Conservation (phyloP, 2,113 vertebrate species). For the Tenebrosternarchus preto region DNA sequence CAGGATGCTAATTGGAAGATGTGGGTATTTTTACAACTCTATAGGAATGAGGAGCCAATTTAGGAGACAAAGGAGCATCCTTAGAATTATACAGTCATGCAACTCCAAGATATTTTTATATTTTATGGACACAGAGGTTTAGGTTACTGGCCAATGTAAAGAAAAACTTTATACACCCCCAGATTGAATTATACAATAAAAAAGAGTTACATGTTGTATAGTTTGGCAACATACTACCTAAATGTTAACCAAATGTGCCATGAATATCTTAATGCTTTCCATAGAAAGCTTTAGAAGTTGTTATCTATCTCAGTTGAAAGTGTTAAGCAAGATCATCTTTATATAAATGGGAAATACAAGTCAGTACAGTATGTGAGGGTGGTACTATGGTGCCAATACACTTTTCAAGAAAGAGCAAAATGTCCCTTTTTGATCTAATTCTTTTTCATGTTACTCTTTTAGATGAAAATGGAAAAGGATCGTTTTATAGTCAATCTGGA, state of each 20-base stretch:
- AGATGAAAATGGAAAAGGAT: constrained; percentile 93
- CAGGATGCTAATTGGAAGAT: not conserved
- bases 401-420: too few relatives aligned
- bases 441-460: constrained; percentile 44
- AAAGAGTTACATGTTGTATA: too few relatives aligned
- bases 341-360: not conserved
- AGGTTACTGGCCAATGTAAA: too few relatives aligned
- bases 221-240: too few relatives aligned
- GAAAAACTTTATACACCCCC: not conserved
- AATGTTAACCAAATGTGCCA: not conserved
- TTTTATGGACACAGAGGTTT: not conserved
- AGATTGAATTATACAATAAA: too few relatives aligned
- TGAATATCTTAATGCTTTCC: not conserved
- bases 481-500: constrained; percentile 88
- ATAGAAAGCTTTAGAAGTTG: not conserved
- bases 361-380: not conserved
- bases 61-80: not conserved
- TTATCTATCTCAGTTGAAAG: not conserved
- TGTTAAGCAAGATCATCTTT: not conserved
- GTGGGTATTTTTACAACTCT: not conserved
- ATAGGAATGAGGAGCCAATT: not conserved
- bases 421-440: too few relatives aligned
- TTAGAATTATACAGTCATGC: not conserved
- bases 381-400: too few relatives aligned
- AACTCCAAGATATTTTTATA: not conserved